Conservation (phyloP, 2,888 invertebrate species). For the Xylota sylvarum region DNA sequence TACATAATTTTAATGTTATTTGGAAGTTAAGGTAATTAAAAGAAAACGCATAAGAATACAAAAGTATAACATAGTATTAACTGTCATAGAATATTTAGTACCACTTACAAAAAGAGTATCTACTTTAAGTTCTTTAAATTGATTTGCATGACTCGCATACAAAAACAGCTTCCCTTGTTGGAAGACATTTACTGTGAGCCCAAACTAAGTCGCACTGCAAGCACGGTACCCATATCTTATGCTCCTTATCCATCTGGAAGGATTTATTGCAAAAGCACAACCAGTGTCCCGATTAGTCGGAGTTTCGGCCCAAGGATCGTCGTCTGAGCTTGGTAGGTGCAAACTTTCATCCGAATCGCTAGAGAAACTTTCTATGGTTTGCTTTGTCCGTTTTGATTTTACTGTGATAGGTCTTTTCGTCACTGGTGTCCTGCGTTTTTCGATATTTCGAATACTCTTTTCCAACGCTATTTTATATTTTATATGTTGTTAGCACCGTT, state of each 20-base stretch:
- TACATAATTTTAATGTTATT: too few species aligned
- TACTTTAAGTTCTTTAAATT: background rate
- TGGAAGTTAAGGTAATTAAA: too few species aligned
- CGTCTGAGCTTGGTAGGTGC: conserved; percentile 47
- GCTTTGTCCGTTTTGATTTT: conserved; percentile 22
- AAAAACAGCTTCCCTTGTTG: conserved; percentile 40
- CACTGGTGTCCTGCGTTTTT: conserved; percentile 10
- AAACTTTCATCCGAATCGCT: conserved; percentile 45
- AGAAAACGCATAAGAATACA: too few species aligned
- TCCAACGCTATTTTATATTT: conserved; percentile 25
- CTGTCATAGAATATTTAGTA: too few species aligned
- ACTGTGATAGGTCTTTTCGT: background rate
- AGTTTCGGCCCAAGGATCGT: conserved; percentile 37
- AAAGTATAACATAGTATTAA: too few species aligned
- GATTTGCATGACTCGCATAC: conserved; percentile 36
- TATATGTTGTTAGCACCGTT: conserved; percentile 26
- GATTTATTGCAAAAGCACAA: conserved; percentile 42
- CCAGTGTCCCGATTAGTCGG: conserved; percentile 16
- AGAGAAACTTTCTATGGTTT: conserved; percentile 16
- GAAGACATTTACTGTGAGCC: conserved; percentile 43
- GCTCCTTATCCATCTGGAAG: conserved; percentile 42
- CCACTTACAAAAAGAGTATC: too few species aligned
- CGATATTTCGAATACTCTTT: conserved; percentile 25
- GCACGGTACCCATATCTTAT: conserved; percentile 33
- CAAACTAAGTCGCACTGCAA: conserved; percentile 30